Evolutionary conservation across 2,888 invertebrate species (phyloP), one percentile per base, ranked within the genome.

Genomic region (Yponomeuta cagnagella): DNA sequence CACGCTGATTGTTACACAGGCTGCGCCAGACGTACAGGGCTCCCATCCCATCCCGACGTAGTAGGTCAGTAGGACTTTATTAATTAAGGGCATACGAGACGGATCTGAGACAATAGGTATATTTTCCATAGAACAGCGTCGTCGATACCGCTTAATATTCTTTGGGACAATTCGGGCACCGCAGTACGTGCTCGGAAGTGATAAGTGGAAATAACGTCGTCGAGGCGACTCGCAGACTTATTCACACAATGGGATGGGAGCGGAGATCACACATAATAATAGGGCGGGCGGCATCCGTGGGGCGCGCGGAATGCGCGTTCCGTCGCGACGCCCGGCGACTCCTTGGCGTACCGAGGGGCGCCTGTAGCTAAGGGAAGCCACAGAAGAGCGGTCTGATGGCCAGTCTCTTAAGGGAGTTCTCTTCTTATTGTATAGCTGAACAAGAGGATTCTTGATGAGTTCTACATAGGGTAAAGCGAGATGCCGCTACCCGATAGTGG

Each of bases 251-350:
- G 31, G 52, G 52, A 65, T 30, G 31, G 52, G 52, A 58, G 52
- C 76, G 80, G 80, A 85, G 85, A 87, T 90, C 88, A 87, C 88
- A 89, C 90, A 91, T 89, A 89, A 90, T 90, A 90, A 90, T 83
- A 33, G 30, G 85, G 81, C 87, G 84, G 43, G 87, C 84, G 91
- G 91, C 87, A 91, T 91, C 87, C 88, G 84, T 31, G 30, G 52
- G 52, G 65, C 65, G 79, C 84, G 79, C 85, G 84, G 90, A 90
- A 91, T 90, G 87, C 83, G 83, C 87, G 87, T 88, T 84, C 89
- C 89, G 75, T 73, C 76, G 81, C 78, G 83, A 79, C 70, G 69
- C 30, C 78, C 78, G 80, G 81, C 88, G 89, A 82, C 88, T 84
- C 74, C 83, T 76, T 77, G 83, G 82, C 86, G 86, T 82, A 82